phyloP scores from a whole-genome alignment of 1,140 invertebrate species.

The Lasioglossum albipes region DNA sequence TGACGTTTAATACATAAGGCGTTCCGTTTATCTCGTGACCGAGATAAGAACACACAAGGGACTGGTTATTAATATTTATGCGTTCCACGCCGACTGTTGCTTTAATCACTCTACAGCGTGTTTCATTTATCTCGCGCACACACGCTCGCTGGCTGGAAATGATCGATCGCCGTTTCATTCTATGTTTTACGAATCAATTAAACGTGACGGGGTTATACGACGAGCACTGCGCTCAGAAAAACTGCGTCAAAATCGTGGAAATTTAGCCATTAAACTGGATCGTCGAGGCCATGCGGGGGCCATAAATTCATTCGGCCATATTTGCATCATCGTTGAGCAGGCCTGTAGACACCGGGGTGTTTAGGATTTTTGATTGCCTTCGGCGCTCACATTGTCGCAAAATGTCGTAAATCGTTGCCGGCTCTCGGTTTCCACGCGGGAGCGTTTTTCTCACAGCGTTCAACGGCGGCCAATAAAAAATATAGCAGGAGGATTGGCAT shows the following conservation, averaged over 20 bases:
- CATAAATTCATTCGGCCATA: too few relatives aligned
- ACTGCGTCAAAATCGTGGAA: too few relatives aligned
- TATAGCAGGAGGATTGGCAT: constrained; percentile 41
- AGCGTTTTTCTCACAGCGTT: constrained; percentile 20
- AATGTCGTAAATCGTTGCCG: constrained; percentile 12
- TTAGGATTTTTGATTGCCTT: too few relatives aligned
- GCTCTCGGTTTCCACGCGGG: background rate
- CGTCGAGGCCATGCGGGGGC: too few relatives aligned
- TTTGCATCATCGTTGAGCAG: too few relatives aligned
- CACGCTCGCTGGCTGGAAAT: background rate
- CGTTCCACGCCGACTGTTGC: too few relatives aligned
- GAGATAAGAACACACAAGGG: background rate
- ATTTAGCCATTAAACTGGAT: too few relatives aligned
- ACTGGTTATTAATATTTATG: constrained; percentile 7
- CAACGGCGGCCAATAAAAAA: constrained; percentile 23
- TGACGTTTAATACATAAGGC: background rate
- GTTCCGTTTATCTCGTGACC: background rate
- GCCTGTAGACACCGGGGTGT: too few relatives aligned
- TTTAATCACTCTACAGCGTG: background rate
- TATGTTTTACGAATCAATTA: too few relatives aligned
- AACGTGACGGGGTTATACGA: too few relatives aligned
- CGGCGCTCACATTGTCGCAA: background rate
- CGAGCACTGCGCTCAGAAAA: too few relatives aligned
- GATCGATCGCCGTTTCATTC: background rate
- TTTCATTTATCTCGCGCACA: background rate